Evolutionary conservation across 2,113 vertebrate genomes (phyloP).

Genomic region (Pelobates fuscus): DNA sequence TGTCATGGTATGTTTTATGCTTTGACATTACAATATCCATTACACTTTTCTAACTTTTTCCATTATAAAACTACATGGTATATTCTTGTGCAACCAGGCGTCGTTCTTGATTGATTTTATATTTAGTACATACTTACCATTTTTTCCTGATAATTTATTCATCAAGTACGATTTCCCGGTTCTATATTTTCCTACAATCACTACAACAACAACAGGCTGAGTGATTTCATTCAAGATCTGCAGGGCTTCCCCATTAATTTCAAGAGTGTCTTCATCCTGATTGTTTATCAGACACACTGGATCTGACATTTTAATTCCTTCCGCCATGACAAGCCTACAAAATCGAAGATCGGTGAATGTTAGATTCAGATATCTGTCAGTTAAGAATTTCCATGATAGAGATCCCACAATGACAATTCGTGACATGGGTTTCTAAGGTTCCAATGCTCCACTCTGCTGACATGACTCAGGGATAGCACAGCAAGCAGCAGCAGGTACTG

Average conservation of each 20-base stretch:
- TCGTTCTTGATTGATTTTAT: too few relatives aligned
- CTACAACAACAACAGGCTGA: slow-evolving; percentile 57
- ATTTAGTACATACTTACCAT: slow-evolving; percentile 44
- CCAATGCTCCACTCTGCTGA: too few relatives aligned
- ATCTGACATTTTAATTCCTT: neutral
- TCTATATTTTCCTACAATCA: slow-evolving; percentile 52
- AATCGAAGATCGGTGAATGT: neutral
- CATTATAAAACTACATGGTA: too few relatives aligned
- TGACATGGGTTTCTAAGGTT: too few relatives aligned
- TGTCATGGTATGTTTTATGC: too few relatives aligned
- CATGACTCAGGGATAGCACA: too few relatives aligned
- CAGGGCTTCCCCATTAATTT: slow-evolving; percentile 41
- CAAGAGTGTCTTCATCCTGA: slow-evolving; percentile 5
- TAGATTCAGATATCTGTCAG: neutral
- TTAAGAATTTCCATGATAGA: too few relatives aligned
- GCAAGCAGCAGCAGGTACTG: too few relatives aligned
- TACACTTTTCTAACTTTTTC: too few relatives aligned
- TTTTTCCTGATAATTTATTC: slow-evolving; percentile 53
- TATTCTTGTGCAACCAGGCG: too few relatives aligned
- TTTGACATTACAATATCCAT: too few relatives aligned
- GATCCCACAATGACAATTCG: too few relatives aligned
- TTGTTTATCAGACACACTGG: slow-evolving; percentile 57
- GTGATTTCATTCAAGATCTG: slow-evolving; percentile 26
- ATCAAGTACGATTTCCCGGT: slow-evolving; percentile 61
- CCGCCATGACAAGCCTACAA: neutral